phyloP scores from a whole-genome alignment of 2,888 invertebrate genomes.

The Pycnomerus fuliginosus region DNA sequence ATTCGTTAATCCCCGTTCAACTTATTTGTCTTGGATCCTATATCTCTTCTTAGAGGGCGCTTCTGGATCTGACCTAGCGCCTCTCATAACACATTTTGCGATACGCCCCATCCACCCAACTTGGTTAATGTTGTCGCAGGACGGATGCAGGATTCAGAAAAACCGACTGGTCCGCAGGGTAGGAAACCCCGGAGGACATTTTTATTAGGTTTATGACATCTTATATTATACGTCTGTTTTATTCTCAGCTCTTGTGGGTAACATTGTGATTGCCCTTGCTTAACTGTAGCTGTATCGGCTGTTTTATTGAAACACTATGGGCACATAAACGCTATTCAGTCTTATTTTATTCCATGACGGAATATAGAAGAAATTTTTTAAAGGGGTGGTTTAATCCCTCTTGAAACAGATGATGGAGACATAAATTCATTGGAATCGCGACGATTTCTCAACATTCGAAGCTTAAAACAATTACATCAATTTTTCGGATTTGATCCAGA shows the following conservation, averaged over 20 bases:
- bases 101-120: slow-evolving; percentile 15
- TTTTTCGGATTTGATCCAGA: too few relatives aligned
- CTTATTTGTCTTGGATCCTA: slow-evolving; percentile 24
- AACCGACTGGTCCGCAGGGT: slow-evolving; percentile 18
- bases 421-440: too few relatives aligned
- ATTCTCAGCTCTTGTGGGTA: slow-evolving; percentile 31
- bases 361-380: slow-evolving; percentile 12
- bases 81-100: slow-evolving; percentile 19
- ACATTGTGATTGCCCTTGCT: slow-evolving; percentile 33
- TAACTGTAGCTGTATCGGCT: slow-evolving; percentile 27
- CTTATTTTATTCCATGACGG: slow-evolving; percentile 19
- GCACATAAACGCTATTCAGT: slow-evolving; percentile 26
- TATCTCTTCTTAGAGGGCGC: slow-evolving; percentile 1
- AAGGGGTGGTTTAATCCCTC: slow-evolving; percentile 12
- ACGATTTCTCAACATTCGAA: too few relatives aligned
- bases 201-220: slow-evolving; percentile 36
- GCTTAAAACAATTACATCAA: too few relatives aligned
- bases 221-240: slow-evolving; percentile 34
- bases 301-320: slow-evolving; percentile 33
- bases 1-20: slow-evolving; percentile 28
- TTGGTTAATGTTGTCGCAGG: slow-evolving; percentile 10
- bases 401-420: slow-evolving; percentile 24
- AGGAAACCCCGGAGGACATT: slow-evolving; percentile 28
- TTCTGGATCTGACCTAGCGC: slow-evolving; percentile 8
- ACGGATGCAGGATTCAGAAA: slow-evolving; percentile 3